A percentile compares a stretch with the other conserved stretches of the same genome.
Conservation (phyloP, 2,888 invertebrate species). For the Gisinianus flammeolus region DNA sequence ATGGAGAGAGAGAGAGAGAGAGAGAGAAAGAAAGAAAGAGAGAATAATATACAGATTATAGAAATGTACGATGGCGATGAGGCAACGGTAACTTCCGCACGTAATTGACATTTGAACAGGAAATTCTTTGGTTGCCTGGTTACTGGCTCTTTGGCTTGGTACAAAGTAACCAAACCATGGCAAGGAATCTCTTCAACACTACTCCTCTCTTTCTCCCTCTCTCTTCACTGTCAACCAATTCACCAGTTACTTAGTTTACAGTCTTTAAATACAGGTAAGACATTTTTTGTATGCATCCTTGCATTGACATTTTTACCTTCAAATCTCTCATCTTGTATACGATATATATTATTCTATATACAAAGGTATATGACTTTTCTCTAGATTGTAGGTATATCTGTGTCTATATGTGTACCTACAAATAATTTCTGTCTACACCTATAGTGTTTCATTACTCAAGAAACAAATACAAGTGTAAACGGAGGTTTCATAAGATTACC, state of each 20-base stretch:
- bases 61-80: constrained; percentile 15
- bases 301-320: not conserved
- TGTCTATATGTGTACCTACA: not conserved
- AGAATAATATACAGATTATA: not conserved
- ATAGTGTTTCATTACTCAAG: not conserved
- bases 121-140: constrained; percentile 38
- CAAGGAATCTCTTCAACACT: constrained; percentile 11
- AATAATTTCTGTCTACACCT: not conserved
- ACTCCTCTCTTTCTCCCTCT: no score
- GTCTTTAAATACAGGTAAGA: constrained; percentile 6
- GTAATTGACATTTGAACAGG: constrained; percentile 44
- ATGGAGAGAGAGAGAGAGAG: constrained; percentile 13
- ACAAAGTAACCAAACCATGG: constrained; percentile 30
- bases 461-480: not conserved
- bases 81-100: constrained; percentile 48
- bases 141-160: constrained; percentile 21
- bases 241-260: constrained; percentile 16
- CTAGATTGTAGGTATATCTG: not conserved
- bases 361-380: not conserved
- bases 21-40: constrained; percentile 3
- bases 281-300: not conserved
- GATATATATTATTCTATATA: no score
- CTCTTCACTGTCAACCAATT: constrained; percentile 9
- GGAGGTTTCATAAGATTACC: constrained; percentile 17
- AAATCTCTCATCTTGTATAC: not conserved